A percentile compares a stretch with the other conserved stretches of the same genome.
Evolutionary conservation across 2,113 vertebrate species (phyloP).

Genomic region (Ceyx melanurus): DNA sequence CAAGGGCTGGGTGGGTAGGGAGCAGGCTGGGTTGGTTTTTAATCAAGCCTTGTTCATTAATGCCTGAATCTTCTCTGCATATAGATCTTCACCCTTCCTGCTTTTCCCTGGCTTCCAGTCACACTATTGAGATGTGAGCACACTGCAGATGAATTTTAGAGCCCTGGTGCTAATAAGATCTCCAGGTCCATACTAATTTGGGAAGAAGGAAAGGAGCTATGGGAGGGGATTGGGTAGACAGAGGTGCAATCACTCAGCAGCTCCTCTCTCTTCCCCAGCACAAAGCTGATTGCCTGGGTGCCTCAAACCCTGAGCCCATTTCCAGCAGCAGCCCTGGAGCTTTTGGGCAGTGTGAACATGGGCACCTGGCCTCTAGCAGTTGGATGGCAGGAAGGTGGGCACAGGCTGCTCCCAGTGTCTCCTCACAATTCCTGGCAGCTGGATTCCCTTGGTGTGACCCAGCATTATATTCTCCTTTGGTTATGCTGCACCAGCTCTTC

Average conservation of each 20-base stretch:
- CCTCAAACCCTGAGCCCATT: neutral
- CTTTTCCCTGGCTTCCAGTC: neutral
- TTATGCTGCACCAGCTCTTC: neutral
- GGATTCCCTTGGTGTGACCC: neutral
- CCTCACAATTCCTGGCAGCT: neutral
- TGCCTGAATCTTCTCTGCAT: neutral
- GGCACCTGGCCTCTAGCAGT: neutral
- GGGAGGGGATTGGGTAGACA: neutral
- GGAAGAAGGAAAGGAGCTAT: neutral
- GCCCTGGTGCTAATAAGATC: neutral
- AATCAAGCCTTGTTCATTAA: neutral
- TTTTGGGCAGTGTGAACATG: neutral
- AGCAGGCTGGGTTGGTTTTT: neutral
- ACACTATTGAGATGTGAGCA: neutral
- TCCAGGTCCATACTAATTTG: neutral
- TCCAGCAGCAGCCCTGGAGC: neutral
- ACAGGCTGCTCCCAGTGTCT: neutral
- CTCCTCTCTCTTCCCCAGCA: neutral
- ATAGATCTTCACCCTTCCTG: neutral
- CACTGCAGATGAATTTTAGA: neutral
- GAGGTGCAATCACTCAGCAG: conserved; percentile 5
- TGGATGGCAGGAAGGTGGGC: neutral
- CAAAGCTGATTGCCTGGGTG: neutral
- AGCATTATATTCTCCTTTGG: neutral
- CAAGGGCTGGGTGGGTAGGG: neutral